These are phyloP conservation scores for Chalcis sispes DNA, from an alignment of 2,888 invertebrate genomes.

Conservation along the genomic window DNA sequence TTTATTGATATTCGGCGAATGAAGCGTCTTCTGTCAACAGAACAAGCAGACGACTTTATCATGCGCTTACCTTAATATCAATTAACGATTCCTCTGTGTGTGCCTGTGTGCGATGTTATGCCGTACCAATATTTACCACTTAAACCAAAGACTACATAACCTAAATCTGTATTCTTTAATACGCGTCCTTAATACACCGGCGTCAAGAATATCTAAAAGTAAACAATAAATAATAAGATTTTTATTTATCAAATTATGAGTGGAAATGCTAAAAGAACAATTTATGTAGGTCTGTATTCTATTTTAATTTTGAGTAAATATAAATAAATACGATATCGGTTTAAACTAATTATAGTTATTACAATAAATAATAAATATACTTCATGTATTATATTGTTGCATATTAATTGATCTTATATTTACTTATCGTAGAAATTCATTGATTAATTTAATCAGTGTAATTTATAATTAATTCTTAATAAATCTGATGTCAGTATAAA, in stretches of 20 bases:
- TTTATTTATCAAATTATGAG: conserved; percentile 70
- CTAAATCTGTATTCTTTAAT: conserved; percentile 26
- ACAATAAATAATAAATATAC: neutral
- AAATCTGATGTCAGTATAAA: too few relatives aligned
- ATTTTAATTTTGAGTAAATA: conserved; percentile 46
- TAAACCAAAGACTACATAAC: conserved; percentile 9
- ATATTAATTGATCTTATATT: too few relatives aligned
- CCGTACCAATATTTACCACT: conserved; percentile 7
- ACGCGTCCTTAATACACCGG: neutral
- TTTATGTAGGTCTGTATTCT: conserved; percentile 83
- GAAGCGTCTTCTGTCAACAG: conserved; percentile 19
- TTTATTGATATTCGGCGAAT: conserved; percentile 26
- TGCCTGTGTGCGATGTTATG: neutral
- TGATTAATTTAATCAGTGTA: too few relatives aligned
- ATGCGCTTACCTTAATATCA: conserved; percentile 22
- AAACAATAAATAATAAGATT: conserved; percentile 27
- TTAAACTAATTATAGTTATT: neutral
- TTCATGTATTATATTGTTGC: too few relatives aligned
- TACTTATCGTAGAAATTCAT: too few relatives aligned
- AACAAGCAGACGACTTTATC: conserved; percentile 48
- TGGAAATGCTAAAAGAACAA: conserved; percentile 86
- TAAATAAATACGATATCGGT: too few relatives aligned
- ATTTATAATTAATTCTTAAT: too few relatives aligned
- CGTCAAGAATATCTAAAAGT: conserved; percentile 4
- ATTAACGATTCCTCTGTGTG: neutral